Evolutionary conservation across 1,140 invertebrate genomes (phyloP).

Genomic region (Formica exsecta): DNA sequence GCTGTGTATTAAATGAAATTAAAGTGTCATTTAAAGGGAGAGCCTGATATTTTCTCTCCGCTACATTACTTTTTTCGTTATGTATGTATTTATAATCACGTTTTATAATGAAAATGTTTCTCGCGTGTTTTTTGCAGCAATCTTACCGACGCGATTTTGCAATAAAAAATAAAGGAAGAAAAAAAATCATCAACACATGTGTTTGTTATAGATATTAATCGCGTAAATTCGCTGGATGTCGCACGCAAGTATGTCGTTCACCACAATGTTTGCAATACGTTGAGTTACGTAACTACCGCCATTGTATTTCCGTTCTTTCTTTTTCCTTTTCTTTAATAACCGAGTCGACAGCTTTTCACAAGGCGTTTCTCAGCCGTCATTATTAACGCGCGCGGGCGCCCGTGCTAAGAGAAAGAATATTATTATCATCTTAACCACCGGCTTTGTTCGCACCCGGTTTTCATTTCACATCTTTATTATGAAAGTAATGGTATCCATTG

Average conservation of each 20-base stretch:
- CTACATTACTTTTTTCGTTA: background rate
- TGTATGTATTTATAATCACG: background rate
- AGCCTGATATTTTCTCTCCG: background rate
- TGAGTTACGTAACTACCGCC: constrained; percentile 49
- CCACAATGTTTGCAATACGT: background rate
- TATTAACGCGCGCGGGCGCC: constrained; percentile 15
- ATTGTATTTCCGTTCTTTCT: constrained; percentile 48
- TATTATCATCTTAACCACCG: constrained; percentile 68
- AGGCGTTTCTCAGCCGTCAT: constrained; percentile 27
- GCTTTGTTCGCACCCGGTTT: constrained; percentile 48
- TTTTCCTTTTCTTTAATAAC: constrained; percentile 20
- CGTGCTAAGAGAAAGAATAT: constrained; percentile 63
- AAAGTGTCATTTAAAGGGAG: background rate
- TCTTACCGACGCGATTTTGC: background rate
- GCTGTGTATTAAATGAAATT: background rate
- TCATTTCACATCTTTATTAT: constrained; percentile 58
- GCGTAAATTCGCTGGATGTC: background rate
- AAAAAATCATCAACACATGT: background rate
- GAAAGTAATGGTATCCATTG: background rate
- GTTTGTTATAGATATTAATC: background rate
- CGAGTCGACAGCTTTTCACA: constrained; percentile 35
- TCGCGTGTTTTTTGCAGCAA: background rate
- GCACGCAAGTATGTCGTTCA: background rate
- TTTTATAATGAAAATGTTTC: background rate
- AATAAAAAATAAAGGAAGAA: background rate